phyloP scores from a whole-genome alignment of 2,797 vertebrate species.

The Onychomys arenicola region DNA sequence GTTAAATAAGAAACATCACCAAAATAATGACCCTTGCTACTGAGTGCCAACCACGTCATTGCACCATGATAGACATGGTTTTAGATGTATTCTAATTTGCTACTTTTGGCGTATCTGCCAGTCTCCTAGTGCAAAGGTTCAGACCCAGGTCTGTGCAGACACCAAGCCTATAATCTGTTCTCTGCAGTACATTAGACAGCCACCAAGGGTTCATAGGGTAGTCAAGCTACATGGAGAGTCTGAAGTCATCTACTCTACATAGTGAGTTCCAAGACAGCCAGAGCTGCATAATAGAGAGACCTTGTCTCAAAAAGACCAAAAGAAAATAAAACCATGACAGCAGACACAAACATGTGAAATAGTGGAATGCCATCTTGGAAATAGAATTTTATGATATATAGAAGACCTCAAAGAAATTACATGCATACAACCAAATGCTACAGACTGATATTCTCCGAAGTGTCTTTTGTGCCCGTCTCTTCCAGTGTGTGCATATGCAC shows the following conservation, averaged over 20 bases:
- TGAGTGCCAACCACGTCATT: not conserved
- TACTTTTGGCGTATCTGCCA: not conserved
- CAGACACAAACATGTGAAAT: not conserved
- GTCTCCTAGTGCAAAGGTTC: not conserved
- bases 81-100: not conserved
- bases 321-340: not conserved
- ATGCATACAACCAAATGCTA: not conserved
- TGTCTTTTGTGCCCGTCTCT: not conserved
- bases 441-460: not conserved
- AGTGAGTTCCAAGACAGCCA: not conserved
- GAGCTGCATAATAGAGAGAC: not conserved
- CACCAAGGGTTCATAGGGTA: not conserved
- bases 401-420: not conserved
- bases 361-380: slow-evolving; percentile 5
- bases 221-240: not conserved
- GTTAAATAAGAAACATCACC: not conserved
- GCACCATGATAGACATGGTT: not conserved
- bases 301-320: not conserved
- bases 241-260: not conserved
- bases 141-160: not conserved
- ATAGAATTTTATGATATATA: not conserved
- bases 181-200: not conserved
- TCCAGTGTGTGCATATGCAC: not conserved
- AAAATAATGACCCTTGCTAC: not conserved
- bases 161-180: not conserved